These are phyloP conservation scores for Oscheius sp. DNA, from an alignment of 2,888 invertebrate species.

Conservation along the genomic window DNA sequence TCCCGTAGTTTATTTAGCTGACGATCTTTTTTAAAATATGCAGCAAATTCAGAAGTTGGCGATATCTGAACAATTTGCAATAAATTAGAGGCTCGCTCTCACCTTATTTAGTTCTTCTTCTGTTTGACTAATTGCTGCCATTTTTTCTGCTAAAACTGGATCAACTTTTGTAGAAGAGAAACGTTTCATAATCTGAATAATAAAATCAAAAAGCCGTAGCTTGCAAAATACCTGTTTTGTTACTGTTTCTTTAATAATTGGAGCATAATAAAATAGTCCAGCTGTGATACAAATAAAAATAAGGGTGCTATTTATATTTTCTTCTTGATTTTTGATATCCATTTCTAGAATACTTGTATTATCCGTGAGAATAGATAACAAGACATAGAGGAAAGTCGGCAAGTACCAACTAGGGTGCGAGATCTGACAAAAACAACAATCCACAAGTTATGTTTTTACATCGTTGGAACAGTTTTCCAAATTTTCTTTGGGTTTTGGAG, in stretches of 20 bases:
- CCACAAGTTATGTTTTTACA: too few species aligned
- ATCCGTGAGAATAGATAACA: too few species aligned
- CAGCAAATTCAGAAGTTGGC: slow-evolving; percentile 41
- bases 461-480: too few species aligned
- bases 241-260: background rate
- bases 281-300: slow-evolving; percentile 1
- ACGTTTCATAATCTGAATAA: background rate
- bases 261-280: slow-evolving; percentile 11
- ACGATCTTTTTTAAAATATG: slow-evolving; percentile 49
- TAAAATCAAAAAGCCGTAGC: background rate
- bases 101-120: slow-evolving; percentile 15
- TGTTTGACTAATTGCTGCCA: background rate
- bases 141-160: background rate
- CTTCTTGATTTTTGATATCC: too few species aligned
- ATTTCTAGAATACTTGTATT: too few species aligned
- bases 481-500: too few species aligned
- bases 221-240: background rate
- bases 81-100: background rate
- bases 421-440: too few species aligned
- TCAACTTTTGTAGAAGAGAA: background rate
- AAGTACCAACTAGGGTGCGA: too few species aligned
- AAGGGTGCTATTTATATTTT: too few species aligned
- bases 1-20: slow-evolving; percentile 38
- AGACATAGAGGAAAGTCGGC: background rate
- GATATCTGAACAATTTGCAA: slow-evolving; percentile 33